Evolutionary conservation across 1,140 invertebrate species (phyloP).

Genomic region (Zaprionus lachaisei): DNA sequence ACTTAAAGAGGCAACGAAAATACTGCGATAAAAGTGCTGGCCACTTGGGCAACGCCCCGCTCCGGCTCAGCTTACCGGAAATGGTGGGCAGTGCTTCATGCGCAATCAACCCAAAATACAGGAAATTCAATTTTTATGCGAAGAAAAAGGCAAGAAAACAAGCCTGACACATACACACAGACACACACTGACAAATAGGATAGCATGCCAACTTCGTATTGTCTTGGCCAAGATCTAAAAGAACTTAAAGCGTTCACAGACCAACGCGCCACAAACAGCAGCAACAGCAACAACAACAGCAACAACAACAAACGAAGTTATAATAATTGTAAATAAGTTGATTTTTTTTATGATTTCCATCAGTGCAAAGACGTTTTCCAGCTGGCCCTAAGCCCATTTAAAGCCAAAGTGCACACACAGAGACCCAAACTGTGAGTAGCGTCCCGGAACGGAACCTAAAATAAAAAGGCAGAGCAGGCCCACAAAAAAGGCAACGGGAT

Average conservation of each 20-base stretch:
- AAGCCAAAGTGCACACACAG: conserved; percentile 53
- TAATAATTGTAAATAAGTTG: conserved; percentile 81
- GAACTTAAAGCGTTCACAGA: conserved; percentile 73
- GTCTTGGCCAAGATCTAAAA: conserved; percentile 54
- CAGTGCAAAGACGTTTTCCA: conserved; percentile 43
- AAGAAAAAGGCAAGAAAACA: conserved; percentile 52
- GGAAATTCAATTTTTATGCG: conserved; percentile 78
- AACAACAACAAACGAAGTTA: conserved; percentile 29
- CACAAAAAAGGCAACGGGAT: conserved; percentile 48
- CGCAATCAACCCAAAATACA: conserved; percentile 69
- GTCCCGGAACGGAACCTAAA: not conserved
- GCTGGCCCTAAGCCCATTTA: conserved; percentile 54
- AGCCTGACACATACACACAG: conserved; percentile 34
- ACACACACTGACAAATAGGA: conserved; percentile 3
- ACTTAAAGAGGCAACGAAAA: conserved; percentile 43
- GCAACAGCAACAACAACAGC: not conserved
- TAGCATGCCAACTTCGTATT: conserved; percentile 55
- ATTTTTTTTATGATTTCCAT: conserved; percentile 43
- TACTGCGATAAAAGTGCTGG: conserved; percentile 24
- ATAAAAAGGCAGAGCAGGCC: conserved; percentile 21
- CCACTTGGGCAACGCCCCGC: conserved; percentile 22
- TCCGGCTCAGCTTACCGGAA: conserved; percentile 48
- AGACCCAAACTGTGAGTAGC: conserved; percentile 5
- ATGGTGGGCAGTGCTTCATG: conserved; percentile 55
- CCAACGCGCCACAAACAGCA: conserved; percentile 57